A percentile compares a stretch with the other conserved stretches of the same genome.
phyloP scores from a whole-genome alignment of 2,113 vertebrate genomes.

The Nettapus auritus region DNA sequence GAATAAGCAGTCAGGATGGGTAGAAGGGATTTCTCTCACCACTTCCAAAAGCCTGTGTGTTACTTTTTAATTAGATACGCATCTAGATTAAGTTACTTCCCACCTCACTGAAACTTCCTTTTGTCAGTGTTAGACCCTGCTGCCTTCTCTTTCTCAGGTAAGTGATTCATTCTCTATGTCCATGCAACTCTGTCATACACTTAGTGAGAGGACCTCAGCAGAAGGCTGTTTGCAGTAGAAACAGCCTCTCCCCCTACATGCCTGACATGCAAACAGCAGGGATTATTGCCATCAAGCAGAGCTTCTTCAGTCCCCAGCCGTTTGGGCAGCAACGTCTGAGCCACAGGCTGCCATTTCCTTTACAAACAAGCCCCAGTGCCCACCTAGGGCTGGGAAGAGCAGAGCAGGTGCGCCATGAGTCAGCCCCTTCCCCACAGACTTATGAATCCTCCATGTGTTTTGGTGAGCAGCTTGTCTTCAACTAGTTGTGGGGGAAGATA shows the following conservation, averaged over 20 bases:
- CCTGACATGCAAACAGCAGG: background rate
- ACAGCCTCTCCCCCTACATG: background rate
- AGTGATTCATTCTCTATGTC: background rate
- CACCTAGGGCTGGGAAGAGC: too few relatives aligned
- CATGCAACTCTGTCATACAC: background rate
- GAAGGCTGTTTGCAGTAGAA: background rate
- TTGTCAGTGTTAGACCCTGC: background rate
- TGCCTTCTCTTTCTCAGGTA: background rate
- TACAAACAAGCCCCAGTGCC: too few relatives aligned
- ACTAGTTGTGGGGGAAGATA: background rate
- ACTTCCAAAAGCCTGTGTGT: background rate
- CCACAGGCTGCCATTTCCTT: too few relatives aligned
- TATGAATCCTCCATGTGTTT: rapidly evolving
- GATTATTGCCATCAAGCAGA: background rate
- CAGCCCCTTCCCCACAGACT: background rate
- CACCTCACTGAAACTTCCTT: background rate
- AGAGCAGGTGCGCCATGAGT: background rate
- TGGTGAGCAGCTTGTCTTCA: background rate
- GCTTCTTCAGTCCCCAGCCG: too few relatives aligned
- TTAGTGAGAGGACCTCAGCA: background rate
- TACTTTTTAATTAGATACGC: background rate
- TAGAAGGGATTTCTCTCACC: background rate
- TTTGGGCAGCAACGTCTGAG: background rate
- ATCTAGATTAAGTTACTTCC: background rate
- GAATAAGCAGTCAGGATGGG: background rate